phyloP scores from a whole-genome alignment of 2,888 invertebrate species.

The Netelia inedita region DNA sequence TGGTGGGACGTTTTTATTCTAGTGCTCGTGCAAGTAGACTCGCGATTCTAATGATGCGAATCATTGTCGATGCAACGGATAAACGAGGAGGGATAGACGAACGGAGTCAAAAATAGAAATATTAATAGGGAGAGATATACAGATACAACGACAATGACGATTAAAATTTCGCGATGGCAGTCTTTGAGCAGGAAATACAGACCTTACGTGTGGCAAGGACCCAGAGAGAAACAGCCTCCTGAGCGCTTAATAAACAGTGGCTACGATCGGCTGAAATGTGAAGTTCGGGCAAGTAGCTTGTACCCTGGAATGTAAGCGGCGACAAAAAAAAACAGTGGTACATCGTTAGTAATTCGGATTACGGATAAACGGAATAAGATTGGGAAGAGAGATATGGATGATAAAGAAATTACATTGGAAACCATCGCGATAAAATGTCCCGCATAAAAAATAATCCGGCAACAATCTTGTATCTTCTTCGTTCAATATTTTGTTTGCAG shows the following conservation, averaged over 20 bases:
- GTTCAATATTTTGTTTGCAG: too few species aligned
- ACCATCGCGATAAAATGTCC: too few species aligned
- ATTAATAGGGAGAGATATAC: slow-evolving; percentile 21
- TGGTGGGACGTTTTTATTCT: not conserved
- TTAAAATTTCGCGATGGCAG: slow-evolving; percentile 75
- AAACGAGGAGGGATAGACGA: not conserved
- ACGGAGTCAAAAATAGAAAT: not conserved
- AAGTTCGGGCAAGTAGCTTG: slow-evolving; percentile 89
- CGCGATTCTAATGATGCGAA: slow-evolving; percentile 25
- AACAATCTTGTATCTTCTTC: too few species aligned
- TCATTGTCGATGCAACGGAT: not conserved
- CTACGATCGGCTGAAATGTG: slow-evolving; percentile 83
- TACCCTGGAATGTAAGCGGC: slow-evolving; percentile 88
- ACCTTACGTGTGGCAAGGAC: slow-evolving; percentile 97
- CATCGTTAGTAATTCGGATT: slow-evolving; percentile 74
- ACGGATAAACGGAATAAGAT: slow-evolving; percentile 42
- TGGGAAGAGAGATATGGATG: slow-evolving; percentile 38
- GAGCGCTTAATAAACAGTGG: slow-evolving; percentile 95
- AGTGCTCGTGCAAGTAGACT: slow-evolving; percentile 35
- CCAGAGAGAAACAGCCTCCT: slow-evolving; percentile 97
- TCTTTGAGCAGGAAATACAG: slow-evolving; percentile 85
- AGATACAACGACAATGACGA: slow-evolving; percentile 70
- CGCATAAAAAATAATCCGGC: too few species aligned
- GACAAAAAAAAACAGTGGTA: slow-evolving; percentile 78
- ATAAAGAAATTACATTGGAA: not conserved